Conservation (phyloP, 2,888 invertebrate genomes). For the Arrhopalites spinosus region DNA sequence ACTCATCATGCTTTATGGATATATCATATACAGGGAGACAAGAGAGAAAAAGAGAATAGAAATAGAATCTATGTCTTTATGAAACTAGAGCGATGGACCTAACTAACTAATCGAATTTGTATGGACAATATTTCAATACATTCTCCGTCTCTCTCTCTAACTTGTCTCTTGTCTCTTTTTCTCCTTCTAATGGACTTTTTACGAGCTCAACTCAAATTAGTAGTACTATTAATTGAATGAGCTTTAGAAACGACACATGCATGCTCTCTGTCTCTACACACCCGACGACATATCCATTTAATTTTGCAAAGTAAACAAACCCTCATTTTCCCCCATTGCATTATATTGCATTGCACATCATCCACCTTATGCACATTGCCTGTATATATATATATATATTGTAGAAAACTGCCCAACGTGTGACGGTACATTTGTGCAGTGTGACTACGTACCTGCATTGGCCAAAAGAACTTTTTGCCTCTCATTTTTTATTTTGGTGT, state of each 20-base stretch:
- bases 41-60: too few relatives aligned
- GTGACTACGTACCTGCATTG: too few relatives aligned
- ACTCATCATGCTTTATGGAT: too few relatives aligned
- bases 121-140: constrained; percentile 21
- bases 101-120: constrained; percentile 29
- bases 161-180: background rate
- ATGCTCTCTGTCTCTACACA: background rate
- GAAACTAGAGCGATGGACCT: constrained; percentile 2
- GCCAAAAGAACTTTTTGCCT: too few relatives aligned
- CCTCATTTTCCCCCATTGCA: background rate
- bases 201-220: constrained; percentile 3
- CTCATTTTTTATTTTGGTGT: background rate
- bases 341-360: background rate
- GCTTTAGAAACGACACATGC: background rate
- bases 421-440: too few relatives aligned
- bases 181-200: constrained; percentile 17
- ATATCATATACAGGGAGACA: too few relatives aligned
- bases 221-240: constrained; percentile 7
- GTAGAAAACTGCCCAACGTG: too few relatives aligned
- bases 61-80: background rate
- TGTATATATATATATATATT: too few relatives aligned
- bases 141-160: background rate
- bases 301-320: constrained; percentile 5
- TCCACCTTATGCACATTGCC: too few relatives aligned
- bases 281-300: background rate